phyloP scores from a whole-genome alignment of 1,140 invertebrate species.

The Leptoteleia sp. region DNA sequence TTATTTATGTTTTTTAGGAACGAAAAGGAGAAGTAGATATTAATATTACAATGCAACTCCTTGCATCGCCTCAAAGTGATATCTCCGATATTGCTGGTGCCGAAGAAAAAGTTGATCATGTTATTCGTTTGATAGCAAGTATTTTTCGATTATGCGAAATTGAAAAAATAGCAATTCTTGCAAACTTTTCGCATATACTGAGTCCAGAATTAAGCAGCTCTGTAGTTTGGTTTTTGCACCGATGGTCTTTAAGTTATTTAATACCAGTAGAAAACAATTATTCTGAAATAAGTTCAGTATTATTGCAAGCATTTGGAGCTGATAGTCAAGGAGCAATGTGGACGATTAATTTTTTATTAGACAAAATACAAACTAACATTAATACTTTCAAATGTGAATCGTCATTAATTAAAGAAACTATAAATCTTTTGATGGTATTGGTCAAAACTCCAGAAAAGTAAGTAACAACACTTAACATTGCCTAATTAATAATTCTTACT shows the following conservation, averaged over 20 bases:
- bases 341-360: slow-evolving; percentile 84
- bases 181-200: slow-evolving; percentile 84
- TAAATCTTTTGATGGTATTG: slow-evolving; percentile 83
- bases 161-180: slow-evolving; percentile 84
- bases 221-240: slow-evolving; percentile 90
- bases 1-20: slow-evolving; percentile 45
- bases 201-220: slow-evolving; percentile 91
- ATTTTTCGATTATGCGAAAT: slow-evolving; percentile 87
- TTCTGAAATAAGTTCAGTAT: slow-evolving; percentile 82
- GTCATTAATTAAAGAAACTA: slow-evolving; percentile 83
- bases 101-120: slow-evolving; percentile 82
- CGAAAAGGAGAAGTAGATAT: slow-evolving; percentile 72
- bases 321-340: slow-evolving; percentile 82
- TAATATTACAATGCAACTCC: slow-evolving; percentile 80
- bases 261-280: slow-evolving; percentile 86
- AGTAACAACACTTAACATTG: too few species aligned
- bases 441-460: slow-evolving; percentile 84
- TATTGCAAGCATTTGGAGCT: slow-evolving; percentile 84
- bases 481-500: too few species aligned
- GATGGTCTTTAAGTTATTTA: slow-evolving; percentile 89
- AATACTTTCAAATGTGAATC: slow-evolving; percentile 83
- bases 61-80: slow-evolving; percentile 79
- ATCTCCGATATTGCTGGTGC: slow-evolving; percentile 80
- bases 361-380: slow-evolving; percentile 84
- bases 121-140: slow-evolving; percentile 85